These are phyloP conservation scores for Idris sp. DNA, from an alignment of 1,140 invertebrate genomes.

Conservation along the genomic window DNA sequence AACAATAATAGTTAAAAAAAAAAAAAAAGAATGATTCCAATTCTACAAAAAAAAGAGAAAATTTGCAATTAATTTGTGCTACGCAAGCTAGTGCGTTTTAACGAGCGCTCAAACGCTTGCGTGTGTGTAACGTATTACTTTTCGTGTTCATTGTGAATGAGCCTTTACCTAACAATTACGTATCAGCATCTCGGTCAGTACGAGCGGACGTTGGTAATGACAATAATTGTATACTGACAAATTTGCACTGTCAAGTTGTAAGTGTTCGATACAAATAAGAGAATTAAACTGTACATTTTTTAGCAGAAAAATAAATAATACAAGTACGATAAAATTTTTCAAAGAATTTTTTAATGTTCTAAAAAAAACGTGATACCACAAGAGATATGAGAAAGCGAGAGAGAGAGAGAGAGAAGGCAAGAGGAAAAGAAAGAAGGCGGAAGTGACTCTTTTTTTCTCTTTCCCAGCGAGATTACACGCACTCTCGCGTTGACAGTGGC, in stretches of 20 bases:
- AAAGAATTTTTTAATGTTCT: too few species aligned
- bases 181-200: conserved; percentile 60
- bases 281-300: not conserved
- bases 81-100: too few species aligned
- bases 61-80: too few species aligned
- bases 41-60: too few species aligned
- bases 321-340: too few species aligned
- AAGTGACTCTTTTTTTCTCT: conserved; percentile 47
- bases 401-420: conserved; percentile 53
- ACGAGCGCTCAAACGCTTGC: too few species aligned
- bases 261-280: too few species aligned
- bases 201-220: conserved; percentile 61
- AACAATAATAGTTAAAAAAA: too few species aligned
- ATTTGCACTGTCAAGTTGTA: conserved; percentile 13
- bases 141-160: too few species aligned
- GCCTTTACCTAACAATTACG: conserved; percentile 69
- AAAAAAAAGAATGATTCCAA: too few species aligned
- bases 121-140: too few species aligned
- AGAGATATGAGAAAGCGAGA: conserved; percentile 50
- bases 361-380: too few species aligned
- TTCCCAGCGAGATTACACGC: conserved; percentile 45
- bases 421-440: conserved; percentile 60
- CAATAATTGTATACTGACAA: conserved; percentile 40
- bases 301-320: not conserved
- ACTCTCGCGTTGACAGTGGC: conserved; percentile 55